Percentiles rank a stretch among this genome's conserved stretches.
phyloP scores from a whole-genome alignment of 2,113 vertebrate genomes.

The Sinocyclocheilus grahami region DNA sequence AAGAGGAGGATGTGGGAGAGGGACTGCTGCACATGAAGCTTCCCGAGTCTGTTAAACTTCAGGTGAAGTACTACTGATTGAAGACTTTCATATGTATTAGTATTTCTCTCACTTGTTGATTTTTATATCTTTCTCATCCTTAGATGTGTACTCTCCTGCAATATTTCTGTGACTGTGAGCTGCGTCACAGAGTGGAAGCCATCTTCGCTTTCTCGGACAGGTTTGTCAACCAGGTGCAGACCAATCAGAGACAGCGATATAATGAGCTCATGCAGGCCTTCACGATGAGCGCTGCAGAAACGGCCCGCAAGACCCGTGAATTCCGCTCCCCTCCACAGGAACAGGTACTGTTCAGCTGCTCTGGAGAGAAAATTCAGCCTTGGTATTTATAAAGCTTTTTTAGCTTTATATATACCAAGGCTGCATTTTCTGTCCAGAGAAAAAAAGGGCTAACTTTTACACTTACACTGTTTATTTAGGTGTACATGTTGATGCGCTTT shows the following conservation, averaged over 20 bases:
- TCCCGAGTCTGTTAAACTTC: slow-evolving; percentile 91
- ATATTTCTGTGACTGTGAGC: slow-evolving; percentile 93
- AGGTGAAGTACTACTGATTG: slow-evolving; percentile 71
- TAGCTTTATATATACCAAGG: too few relatives aligned
- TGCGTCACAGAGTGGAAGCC: slow-evolving; percentile 91
- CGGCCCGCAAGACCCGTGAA: slow-evolving; percentile 88
- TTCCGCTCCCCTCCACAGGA: slow-evolving; percentile 95
- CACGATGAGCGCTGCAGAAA: slow-evolving; percentile 90
- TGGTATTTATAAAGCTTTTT: too few relatives aligned
- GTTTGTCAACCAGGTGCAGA: slow-evolving; percentile 85
- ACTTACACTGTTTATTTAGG: slow-evolving; percentile 68
- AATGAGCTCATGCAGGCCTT: slow-evolving; percentile 85
- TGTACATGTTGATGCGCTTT: slow-evolving; percentile 94
- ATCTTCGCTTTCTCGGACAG: slow-evolving; percentile 88
- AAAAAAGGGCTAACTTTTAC: background rate
- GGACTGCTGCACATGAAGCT: slow-evolving; percentile 95
- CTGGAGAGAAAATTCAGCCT: background rate
- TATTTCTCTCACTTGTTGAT: background rate
- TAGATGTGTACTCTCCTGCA: slow-evolving; percentile 94
- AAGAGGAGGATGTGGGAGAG: slow-evolving; percentile 77
- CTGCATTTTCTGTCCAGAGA: too few relatives aligned
- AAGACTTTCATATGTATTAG: background rate
- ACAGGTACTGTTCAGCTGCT: slow-evolving; percentile 75
- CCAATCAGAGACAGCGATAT: slow-evolving; percentile 87
- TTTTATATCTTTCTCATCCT: slow-evolving; percentile 14